These are phyloP conservation scores for Drosophila micromelanica DNA, from an alignment of 1,140 invertebrate genomes.

Conservation along the genomic window DNA sequence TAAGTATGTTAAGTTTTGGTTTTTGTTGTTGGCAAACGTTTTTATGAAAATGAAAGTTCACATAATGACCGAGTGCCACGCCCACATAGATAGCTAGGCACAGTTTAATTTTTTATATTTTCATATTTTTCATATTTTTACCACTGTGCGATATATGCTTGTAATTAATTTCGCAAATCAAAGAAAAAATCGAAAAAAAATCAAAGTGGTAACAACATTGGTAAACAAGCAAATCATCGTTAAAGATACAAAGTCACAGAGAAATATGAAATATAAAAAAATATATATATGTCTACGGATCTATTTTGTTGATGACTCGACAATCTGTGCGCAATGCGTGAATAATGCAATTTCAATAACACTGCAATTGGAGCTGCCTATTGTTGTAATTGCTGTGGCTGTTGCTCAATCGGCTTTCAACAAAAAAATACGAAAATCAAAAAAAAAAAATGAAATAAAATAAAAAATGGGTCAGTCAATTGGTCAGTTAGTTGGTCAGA, in stretches of 20 bases:
- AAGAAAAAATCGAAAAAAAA: background rate
- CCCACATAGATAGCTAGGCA: constrained; percentile 2
- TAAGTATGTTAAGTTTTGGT: constrained; percentile 19
- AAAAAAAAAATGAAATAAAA: background rate
- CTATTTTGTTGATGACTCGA: constrained; percentile 47
- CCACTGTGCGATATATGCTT: constrained; percentile 26
- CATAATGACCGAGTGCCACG: constrained; percentile 27
- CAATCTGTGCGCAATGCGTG: constrained; percentile 43
- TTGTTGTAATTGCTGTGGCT: constrained; percentile 9
- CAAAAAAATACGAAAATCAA: background rate
- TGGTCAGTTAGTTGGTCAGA: constrained; percentile 4
- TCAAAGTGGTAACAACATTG: constrained; percentile 17
- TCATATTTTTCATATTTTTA: too few species aligned
- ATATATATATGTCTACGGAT: constrained; percentile 9
- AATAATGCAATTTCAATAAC: constrained; percentile 66
- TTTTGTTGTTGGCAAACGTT: constrained; percentile 10
- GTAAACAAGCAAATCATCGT: constrained; percentile 28
- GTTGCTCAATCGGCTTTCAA: constrained; percentile 38
- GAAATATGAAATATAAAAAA: background rate
- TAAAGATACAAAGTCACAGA: constrained; percentile 1
- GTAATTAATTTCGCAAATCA: constrained; percentile 47
- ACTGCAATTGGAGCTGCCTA: constrained; percentile 49
- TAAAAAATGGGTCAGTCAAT: constrained; percentile 53
- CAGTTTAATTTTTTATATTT: too few species aligned
- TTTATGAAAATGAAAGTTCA: constrained; percentile 36